phyloP scores from a whole-genome alignment of 2,888 invertebrate genomes.

The Netelia inedita region DNA sequence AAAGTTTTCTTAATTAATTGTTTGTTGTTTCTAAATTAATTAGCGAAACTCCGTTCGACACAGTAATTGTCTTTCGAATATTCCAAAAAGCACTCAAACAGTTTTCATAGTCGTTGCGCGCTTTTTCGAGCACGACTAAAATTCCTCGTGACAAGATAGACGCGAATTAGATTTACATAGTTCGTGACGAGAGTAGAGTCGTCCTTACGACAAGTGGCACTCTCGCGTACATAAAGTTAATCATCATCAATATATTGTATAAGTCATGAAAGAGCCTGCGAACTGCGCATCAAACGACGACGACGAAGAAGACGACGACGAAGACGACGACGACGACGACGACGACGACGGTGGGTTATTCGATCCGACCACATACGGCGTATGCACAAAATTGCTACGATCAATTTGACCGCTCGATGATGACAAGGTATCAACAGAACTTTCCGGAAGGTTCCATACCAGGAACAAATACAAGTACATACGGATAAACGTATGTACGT shows the following conservation, averaged over 20 bases:
- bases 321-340: neutral
- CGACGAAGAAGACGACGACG: neutral
- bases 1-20: no score
- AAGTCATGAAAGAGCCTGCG: constrained; percentile 31
- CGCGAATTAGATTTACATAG: neutral
- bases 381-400: constrained; percentile 56
- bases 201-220: neutral
- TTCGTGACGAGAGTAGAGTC: neutral
- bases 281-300: constrained; percentile 57
- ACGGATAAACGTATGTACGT: neutral
- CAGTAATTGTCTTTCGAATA: no score
- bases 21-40: no score
- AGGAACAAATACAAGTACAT: neutral
- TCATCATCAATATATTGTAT: constrained; percentile 31
- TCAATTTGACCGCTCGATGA: constrained; percentile 51
- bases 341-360: constrained; percentile 7
- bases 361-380: constrained; percentile 9
- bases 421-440: constrained; percentile 55
- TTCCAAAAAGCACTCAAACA: no score
- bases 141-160: neutral
- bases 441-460: constrained; percentile 56
- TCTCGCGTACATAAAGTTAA: neutral
- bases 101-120: neutral
- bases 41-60: no score
- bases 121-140: neutral